Base-by-base conservation (phyloP, 2,888 invertebrate species). In the Mimachlamys varia region DNA sequence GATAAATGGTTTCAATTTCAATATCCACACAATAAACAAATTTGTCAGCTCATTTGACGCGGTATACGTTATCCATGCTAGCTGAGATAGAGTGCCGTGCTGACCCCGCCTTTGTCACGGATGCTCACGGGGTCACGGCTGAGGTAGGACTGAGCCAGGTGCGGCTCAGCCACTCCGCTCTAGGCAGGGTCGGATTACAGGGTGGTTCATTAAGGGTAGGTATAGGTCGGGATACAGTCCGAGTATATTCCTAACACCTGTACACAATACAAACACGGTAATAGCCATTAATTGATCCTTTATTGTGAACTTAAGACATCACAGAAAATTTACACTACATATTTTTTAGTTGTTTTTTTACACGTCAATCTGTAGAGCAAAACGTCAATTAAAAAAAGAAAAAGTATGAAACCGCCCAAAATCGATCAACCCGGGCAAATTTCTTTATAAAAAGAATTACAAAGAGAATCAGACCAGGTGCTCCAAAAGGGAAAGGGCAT, bases 21-120 rank as follows among this genome's bases (percentile, higher is more conserved):
- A 76, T 76, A 76, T 76, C 76, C 76, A 4, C 76, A 76, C 76
- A 76, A 76, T 33, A 76, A 76, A 76, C 76, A 76, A 33, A 76
- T 76, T 76, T 76, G 76, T 27, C 76, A 33, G 76, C 12, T 76
- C 76, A 76, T 76, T 76, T 76, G 76, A 76, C 76, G 15, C 76
- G 33, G 7, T 76, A 15, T 12, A 33, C 27, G 33, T 76, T 27
- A 76, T 76, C 27, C 12, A 76, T 22, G 12, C 76, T 33, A 76
- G 19, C 76, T 76, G 12, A 76, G 33, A 76, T 33, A 76, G 76
- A 27, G 76, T 76, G 76, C 27, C 76, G 76, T 12, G 76, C 76
- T 76, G 76, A 76, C 33, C 76, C 33, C 76, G 12, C 5, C 27
- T 33, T 76, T 76, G 76, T 76, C 33, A 19, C 76, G 4, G 27